A percentile compares a stretch with the other conserved stretches of the same genome.
These are phyloP conservation scores for Vimba vimba DNA, from an alignment of 2,113 vertebrate genomes.

Conservation along the genomic window DNA sequence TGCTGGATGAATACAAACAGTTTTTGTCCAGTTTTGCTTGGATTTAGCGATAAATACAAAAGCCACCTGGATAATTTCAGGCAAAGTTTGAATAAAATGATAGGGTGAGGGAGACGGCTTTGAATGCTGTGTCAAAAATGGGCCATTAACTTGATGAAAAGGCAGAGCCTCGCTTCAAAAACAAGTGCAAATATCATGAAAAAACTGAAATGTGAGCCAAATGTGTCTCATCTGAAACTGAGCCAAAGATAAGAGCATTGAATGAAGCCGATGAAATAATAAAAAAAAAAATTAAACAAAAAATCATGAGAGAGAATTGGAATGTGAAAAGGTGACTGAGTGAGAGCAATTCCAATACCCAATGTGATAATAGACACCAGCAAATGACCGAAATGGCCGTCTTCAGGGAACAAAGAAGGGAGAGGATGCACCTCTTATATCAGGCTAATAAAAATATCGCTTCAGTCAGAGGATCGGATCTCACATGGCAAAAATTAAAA, in stretches of 20 bases:
- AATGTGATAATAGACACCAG: slow-evolving; percentile 25
- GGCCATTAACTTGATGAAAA: not conserved
- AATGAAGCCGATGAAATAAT: not conserved
- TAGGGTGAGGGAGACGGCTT: not conserved
- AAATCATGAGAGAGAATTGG: slow-evolving; percentile 18
- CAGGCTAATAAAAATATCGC: slow-evolving; percentile 28
- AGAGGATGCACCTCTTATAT: slow-evolving; percentile 25
- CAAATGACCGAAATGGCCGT: slow-evolving; percentile 20
- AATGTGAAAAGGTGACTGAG: slow-evolving; percentile 40
- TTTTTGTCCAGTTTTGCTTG: not conserved
- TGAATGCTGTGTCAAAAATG: slow-evolving; percentile 2
- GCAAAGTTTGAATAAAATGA: not conserved
- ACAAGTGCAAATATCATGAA: slow-evolving; percentile 5
- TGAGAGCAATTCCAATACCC: slow-evolving; percentile 41
- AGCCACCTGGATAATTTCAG: not conserved
- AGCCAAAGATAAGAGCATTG: slow-evolving; percentile 4
- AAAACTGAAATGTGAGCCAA: slow-evolving; percentile 6
- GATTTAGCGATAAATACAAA: not conserved
- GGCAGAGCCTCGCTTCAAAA: slow-evolving; percentile 12
- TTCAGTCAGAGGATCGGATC: slow-evolving; percentile 39
- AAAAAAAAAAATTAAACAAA: not conserved
- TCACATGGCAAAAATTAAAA: slow-evolving; percentile 41
- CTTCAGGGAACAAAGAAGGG: slow-evolving; percentile 17
- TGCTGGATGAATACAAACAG: not conserved
- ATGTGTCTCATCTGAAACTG: not conserved